Evolutionary conservation across 2,113 vertebrate species (phyloP).

Genomic region (Scortum barcoo): DNA sequence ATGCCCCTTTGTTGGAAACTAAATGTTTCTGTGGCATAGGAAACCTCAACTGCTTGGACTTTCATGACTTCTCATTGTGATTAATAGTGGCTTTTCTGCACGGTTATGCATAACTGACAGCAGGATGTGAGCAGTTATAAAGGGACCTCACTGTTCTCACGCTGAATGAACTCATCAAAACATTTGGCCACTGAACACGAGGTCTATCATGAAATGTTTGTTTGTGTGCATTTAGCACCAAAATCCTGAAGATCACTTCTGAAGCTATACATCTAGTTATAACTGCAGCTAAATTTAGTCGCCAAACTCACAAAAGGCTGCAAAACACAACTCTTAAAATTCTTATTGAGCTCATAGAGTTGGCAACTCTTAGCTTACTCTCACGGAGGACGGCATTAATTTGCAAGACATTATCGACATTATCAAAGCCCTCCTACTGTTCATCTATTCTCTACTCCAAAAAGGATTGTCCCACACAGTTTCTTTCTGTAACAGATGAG

Average conservation of each 20-base stretch:
- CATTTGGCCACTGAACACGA: neutral
- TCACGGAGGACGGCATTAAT: constrained; percentile 29
- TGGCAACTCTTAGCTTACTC: constrained; percentile 16
- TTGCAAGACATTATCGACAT: constrained; percentile 24
- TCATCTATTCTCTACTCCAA: constrained; percentile 47
- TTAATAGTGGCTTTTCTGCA: constrained; percentile 35
- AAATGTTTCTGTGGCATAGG: constrained; percentile 58
- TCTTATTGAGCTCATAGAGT: neutral
- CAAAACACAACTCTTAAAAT: constrained; percentile 20
- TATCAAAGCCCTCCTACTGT: constrained; percentile 56
- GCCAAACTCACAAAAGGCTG: constrained; percentile 18
- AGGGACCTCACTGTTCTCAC: constrained; percentile 37
- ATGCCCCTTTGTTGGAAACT: neutral
- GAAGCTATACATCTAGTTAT: constrained; percentile 11
- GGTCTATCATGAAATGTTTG: neutral
- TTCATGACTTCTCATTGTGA: constrained; percentile 56
- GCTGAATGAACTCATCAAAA: neutral
- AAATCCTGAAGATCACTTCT: neutral
- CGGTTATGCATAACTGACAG: constrained; percentile 49
- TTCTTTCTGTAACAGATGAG: constrained; percentile 21
- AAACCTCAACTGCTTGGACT: constrained; percentile 65
- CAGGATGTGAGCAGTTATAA: constrained; percentile 64
- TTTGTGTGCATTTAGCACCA: neutral
- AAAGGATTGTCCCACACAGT: constrained; percentile 39
- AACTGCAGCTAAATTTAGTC: constrained; percentile 36